These are phyloP conservation scores for Harpagoxenus sublaevis DNA, from an alignment of 2,888 invertebrate species.

Conservation along the genomic window DNA sequence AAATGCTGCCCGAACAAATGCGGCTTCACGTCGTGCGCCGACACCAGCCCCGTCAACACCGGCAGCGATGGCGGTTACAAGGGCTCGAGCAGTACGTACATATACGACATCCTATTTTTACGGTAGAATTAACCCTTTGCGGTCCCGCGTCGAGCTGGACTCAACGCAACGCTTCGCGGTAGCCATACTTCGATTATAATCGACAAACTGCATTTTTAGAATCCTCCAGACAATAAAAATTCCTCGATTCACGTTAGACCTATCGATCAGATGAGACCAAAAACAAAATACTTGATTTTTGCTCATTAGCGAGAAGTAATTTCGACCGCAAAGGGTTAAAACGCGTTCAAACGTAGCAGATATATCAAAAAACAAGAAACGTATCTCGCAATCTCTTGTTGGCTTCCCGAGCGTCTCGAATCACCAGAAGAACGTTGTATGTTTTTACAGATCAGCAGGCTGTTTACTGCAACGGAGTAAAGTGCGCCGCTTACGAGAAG, in stretches of 20 bases:
- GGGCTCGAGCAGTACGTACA: constrained; percentile 69
- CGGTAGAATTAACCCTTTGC: not conserved
- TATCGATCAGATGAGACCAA: not conserved
- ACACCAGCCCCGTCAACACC: constrained; percentile 83
- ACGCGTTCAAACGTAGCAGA: not conserved
- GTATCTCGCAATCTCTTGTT: not conserved
- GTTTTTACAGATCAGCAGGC: constrained; percentile 85
- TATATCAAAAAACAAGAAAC: not conserved
- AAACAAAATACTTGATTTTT: not conserved
- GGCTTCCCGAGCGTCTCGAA: not conserved
- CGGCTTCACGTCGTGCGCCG: constrained; percentile 90
- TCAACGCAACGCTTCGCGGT: not conserved
- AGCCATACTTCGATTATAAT: not conserved
- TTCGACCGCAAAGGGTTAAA: not conserved
- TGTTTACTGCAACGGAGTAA: constrained; percentile 90
- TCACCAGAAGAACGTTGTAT: not conserved
- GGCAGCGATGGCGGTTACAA: constrained; percentile 85
- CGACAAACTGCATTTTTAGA: not conserved
- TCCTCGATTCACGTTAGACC: not conserved
- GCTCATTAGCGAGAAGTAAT: not conserved
- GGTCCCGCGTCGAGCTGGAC: not conserved
- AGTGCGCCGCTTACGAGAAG: constrained; percentile 90
- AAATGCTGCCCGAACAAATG: constrained; percentile 91
- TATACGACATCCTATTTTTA: not conserved
- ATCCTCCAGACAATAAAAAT: not conserved